These are phyloP conservation scores for Ia io DNA, from an alignment of 2,113 vertebrate genomes.

Conservation along the genomic window DNA sequence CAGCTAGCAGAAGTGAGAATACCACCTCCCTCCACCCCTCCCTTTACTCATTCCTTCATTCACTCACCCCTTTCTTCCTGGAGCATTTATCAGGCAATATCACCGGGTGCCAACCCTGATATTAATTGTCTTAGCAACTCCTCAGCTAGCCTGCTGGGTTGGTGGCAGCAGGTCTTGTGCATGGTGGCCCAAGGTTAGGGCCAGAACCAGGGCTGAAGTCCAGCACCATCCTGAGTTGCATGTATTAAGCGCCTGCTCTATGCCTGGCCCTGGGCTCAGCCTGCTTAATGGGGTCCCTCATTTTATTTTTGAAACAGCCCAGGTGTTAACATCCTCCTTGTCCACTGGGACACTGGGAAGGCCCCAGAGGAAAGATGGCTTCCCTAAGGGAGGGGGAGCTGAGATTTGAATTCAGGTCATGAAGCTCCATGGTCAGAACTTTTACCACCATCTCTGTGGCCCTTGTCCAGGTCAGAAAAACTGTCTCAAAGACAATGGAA, in stretches of 20 bases:
- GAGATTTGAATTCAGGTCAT: background rate
- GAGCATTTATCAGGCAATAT: accelerated
- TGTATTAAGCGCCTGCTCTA: background rate
- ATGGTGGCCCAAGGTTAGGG: background rate
- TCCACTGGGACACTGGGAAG: background rate
- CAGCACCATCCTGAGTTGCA: background rate
- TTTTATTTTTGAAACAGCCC: background rate
- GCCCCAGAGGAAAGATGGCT: too few relatives aligned
- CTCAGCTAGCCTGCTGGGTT: background rate
- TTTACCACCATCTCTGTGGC: background rate
- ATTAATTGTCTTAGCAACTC: background rate
- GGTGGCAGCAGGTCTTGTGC: too few relatives aligned
- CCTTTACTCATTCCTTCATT: background rate
- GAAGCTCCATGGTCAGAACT: background rate
- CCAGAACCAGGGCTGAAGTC: background rate
- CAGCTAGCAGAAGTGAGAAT: background rate
- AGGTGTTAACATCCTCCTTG: background rate
- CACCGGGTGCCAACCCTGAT: accelerated
- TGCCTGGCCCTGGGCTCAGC: background rate
- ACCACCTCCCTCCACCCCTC: accelerated
- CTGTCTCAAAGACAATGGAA: background rate
- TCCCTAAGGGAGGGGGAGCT: background rate
- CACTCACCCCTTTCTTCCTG: background rate
- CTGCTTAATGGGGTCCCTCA: accelerated
- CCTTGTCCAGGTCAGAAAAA: background rate